phyloP scores from a whole-genome alignment of 2,888 invertebrate genomes.

The Apeira syringaria region DNA sequence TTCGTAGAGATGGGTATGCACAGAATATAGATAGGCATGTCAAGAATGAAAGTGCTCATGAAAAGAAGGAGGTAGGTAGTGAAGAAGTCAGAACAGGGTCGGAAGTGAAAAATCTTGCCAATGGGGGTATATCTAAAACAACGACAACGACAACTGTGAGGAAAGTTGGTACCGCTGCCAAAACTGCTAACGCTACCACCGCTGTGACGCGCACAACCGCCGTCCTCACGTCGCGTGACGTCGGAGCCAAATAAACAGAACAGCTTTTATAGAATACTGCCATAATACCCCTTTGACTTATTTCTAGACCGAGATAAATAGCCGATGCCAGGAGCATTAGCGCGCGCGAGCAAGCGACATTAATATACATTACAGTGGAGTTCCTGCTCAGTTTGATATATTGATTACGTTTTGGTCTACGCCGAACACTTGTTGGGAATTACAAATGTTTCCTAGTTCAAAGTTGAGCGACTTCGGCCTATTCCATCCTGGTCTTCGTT shows the following conservation, averaged over 20 bases:
- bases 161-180: constrained; percentile 67
- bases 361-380: no score
- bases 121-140: constrained; percentile 67
- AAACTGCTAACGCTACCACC: constrained; percentile 61
- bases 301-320: constrained; percentile 5
- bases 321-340: no score
- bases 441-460: no score
- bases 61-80: constrained; percentile 56
- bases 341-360: no score
- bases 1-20: constrained; percentile 60
- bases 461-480: no score
- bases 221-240: constrained; percentile 66
- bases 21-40: constrained; percentile 60
- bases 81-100: constrained; percentile 67
- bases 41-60: constrained; percentile 60
- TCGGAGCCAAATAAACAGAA: constrained; percentile 70
- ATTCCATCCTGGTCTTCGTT: no score
- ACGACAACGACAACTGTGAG: constrained; percentile 71
- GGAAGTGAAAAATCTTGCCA: constrained; percentile 65
- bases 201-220: constrained; percentile 64
- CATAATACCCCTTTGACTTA: constrained; percentile 13
- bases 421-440: no score
- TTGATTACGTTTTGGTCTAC: no score
- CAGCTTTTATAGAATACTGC: constrained; percentile 5
- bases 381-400: no score